Conservation (phyloP, 1,140 invertebrate genomes). For the Papilio aristodemus region DNA sequence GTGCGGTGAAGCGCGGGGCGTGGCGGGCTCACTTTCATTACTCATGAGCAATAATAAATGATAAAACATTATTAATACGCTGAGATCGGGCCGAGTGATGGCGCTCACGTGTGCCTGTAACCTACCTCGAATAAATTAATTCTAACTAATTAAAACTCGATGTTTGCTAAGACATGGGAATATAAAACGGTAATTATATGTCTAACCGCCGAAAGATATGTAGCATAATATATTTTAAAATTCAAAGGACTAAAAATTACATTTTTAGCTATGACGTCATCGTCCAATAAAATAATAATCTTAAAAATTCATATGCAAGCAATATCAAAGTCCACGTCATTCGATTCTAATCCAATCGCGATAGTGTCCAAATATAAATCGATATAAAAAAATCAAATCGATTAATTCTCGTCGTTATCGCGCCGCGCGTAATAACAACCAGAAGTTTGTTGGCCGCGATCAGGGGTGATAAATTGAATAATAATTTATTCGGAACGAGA, state of each 20-base stretch:
- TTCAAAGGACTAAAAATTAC: too few species aligned
- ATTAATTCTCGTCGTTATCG: constrained; percentile 65
- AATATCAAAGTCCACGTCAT: not conserved
- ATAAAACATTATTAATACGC: constrained; percentile 80
- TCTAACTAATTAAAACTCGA: constrained; percentile 72
- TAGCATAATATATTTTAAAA: not conserved
- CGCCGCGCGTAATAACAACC: constrained; percentile 67
- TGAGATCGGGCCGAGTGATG: constrained; percentile 68
- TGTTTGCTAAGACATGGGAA: constrained; percentile 45
- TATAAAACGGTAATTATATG: constrained; percentile 33
- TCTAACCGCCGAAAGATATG: constrained; percentile 6
- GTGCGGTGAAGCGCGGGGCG: constrained; percentile 68
- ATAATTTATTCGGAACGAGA: constrained; percentile 74
- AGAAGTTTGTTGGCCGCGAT: constrained; percentile 71
- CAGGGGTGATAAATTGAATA: constrained; percentile 75
- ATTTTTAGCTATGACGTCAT: not conserved
- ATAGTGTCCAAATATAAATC: constrained; percentile 7
- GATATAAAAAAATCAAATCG: constrained; percentile 46
- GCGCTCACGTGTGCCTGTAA: constrained; percentile 58
- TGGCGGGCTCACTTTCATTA: constrained; percentile 76
- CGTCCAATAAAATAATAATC: not conserved
- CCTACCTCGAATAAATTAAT: constrained; percentile 72
- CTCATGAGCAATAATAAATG: constrained; percentile 77
- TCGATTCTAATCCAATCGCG: constrained; percentile 26
- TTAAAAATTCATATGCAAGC: not conserved